Evolutionary conservation across 2,113 vertebrate genomes (phyloP), one percentile per base, ranked within the genome.

Genomic region (Takifugu bimaculatus): DNA sequence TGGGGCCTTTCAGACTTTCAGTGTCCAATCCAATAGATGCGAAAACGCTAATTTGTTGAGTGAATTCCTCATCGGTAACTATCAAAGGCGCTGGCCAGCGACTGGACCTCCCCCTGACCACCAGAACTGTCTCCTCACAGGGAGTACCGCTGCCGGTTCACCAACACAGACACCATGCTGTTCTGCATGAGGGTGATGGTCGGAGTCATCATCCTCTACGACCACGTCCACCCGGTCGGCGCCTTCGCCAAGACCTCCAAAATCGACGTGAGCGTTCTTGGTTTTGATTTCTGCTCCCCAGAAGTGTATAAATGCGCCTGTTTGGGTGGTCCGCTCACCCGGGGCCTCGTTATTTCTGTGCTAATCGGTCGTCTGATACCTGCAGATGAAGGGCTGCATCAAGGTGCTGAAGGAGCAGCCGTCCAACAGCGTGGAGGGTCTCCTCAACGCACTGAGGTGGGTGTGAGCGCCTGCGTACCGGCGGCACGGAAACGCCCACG

Each of bases 171-270:
- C 88, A 96, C 95, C 43, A 93, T 95, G 83, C 90, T 96, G 63
- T 96, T 96, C 93, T 96, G 95, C 74, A 96, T 96, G 94, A 74
- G 95, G 72, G 94, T 96, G 79, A 96, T 96, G 94, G 94, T 96
- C 0, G 94, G 94, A 0, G 94, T 96, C 88, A 95, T 96, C 81
- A 96, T 96, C 74, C 93, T 96, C 76, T 96, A 96, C 0, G 95
- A 96, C 85, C 95, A 96, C 1, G 95, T 96, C 49, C 95, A 96
- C 71, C 95, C 95, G 0, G 94, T 96, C 54, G 95, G 95, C 58
- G 94, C 95, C 66, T 96, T 96, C 0, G 94, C 95, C 15, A 96
- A 96, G 90, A 94, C 94, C 71, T 95, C 94, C 79, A 96, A 96
- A 89, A 96, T 96, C 0, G 95, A 96, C 0, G 95, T 95, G 88